phyloP scores from a whole-genome alignment of 2,888 invertebrate genomes.

The Synergus laeviventris region DNA sequence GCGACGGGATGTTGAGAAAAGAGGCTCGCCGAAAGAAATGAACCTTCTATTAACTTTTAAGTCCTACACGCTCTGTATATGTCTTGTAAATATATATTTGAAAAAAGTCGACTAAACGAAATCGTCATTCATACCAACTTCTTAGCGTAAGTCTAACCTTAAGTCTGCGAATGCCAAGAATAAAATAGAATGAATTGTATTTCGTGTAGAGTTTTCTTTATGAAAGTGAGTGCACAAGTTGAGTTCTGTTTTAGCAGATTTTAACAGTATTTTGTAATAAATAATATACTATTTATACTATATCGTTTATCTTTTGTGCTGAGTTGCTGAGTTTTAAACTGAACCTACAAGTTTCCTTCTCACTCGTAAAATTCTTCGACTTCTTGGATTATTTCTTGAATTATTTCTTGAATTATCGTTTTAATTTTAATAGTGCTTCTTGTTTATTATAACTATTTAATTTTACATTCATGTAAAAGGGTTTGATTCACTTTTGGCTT shows the following conservation, averaged over 20 bases:
- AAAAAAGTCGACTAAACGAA: constrained; percentile 58
- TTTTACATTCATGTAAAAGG: background rate
- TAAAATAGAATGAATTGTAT: constrained; percentile 19
- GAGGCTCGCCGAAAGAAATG: constrained; percentile 55
- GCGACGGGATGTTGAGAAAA: constrained; percentile 43
- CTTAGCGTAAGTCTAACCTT: constrained; percentile 26
- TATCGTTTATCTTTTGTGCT: constrained; percentile 26
- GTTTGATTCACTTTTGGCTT: background rate
- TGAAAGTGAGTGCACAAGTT: constrained; percentile 23
- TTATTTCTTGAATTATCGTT: no score
- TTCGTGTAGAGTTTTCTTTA: background rate
- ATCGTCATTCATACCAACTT: constrained; percentile 39
- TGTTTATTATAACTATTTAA: background rate
- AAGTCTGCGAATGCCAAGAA: constrained; percentile 39
- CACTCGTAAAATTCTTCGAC: background rate
- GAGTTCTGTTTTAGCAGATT: constrained; percentile 11
- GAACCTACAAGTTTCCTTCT: background rate
- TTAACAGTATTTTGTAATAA: constrained; percentile 34
- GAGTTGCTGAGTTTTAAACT: background rate
- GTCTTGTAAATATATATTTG: constrained; percentile 75
- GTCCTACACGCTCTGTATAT: constrained; percentile 72
- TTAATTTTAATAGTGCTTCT: background rate
- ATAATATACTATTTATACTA: constrained; percentile 33
- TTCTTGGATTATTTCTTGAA: background rate
- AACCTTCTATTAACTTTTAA: constrained; percentile 58